These are phyloP conservation scores for Gymnodraco acuticeps DNA, from an alignment of 2,797 vertebrate species.

Conservation along the genomic window DNA sequence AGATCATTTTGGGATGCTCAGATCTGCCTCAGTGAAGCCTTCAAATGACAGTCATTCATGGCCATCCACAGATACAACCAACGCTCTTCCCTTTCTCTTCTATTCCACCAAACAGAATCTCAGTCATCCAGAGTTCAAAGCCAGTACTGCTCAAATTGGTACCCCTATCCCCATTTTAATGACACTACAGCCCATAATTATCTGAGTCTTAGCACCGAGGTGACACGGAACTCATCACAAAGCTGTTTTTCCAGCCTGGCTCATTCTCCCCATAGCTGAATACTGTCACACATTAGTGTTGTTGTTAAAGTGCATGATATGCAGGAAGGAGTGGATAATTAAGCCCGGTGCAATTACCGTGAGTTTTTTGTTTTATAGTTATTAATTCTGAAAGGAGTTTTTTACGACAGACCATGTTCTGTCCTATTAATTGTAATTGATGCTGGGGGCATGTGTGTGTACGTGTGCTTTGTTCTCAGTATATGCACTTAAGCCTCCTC, in stretches of 20 bases:
- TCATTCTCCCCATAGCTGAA: slow-evolving; percentile 27
- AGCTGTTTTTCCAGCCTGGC: slow-evolving; percentile 11
- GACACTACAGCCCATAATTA: slow-evolving; percentile 27
- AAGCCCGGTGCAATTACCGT: slow-evolving; percentile 31
- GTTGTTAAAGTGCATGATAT: slow-evolving; percentile 33
- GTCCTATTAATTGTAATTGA: slow-evolving; percentile 45
- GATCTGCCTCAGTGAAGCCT: slow-evolving; percentile 24
- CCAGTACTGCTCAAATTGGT: slow-evolving; percentile 17
- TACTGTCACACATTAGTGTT: slow-evolving; percentile 31
- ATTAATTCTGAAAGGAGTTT: slow-evolving; percentile 31
- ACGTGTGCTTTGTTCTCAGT: slow-evolving; percentile 20
- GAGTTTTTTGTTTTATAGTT: slow-evolving; percentile 15
- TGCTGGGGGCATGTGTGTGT: slow-evolving; percentile 12
- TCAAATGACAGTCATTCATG: slow-evolving; percentile 6
- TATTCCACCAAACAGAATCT: slow-evolving; percentile 29
- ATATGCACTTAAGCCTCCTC: slow-evolving; percentile 70
- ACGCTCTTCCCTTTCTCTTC: slow-evolving; percentile 11
- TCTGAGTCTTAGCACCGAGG: slow-evolving; percentile 23
- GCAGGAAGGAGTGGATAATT: slow-evolving; percentile 46
- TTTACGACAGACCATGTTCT: slow-evolving; percentile 25
- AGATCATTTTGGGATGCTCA: slow-evolving; percentile 28
- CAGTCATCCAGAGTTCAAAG: slow-evolving; percentile 33
- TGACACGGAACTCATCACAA: slow-evolving; percentile 38
- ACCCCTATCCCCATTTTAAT: slow-evolving; percentile 9
- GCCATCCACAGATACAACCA: slow-evolving; percentile 25